Conservation (phyloP, 1,140 invertebrate species). For the Nomia melanderi region DNA sequence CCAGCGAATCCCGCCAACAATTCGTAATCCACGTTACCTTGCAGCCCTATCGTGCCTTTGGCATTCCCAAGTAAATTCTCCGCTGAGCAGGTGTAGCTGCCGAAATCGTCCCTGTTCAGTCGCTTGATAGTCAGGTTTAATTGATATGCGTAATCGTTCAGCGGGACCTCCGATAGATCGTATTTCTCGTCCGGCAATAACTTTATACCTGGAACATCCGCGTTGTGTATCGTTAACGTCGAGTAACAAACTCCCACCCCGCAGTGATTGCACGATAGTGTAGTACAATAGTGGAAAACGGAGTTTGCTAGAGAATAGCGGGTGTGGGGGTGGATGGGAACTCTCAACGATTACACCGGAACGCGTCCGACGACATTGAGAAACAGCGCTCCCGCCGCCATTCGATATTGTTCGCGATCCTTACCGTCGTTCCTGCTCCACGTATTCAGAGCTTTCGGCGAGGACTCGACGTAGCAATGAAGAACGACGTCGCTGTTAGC, state of each 20-base stretch:
- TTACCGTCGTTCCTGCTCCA: conserved; percentile 91
- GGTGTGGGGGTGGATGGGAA: not conserved
- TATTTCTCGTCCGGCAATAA: conserved; percentile 86
- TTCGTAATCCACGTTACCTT: no score
- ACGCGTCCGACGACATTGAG: not conserved
- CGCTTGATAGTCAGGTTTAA: conserved; percentile 90
- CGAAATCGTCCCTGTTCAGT: conserved; percentile 86
- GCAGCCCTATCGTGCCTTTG: conserved; percentile 86
- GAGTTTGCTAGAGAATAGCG: no score
- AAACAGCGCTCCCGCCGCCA: not conserved
- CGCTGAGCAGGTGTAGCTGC: conserved; percentile 87
- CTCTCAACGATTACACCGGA: not conserved
- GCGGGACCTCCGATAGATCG: conserved; percentile 83
- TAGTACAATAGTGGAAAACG: no score
- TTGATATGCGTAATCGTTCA: conserved; percentile 87
- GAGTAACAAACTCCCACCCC: no score
- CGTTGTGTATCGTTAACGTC: not conserved
- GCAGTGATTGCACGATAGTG: no score
- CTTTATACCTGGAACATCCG: conserved; percentile 82
- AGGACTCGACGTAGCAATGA: conserved; percentile 91
- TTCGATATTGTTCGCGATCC: conserved; percentile 21
- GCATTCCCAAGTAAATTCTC: conserved; percentile 88
- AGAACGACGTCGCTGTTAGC: conserved; percentile 89
- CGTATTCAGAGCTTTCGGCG: conserved; percentile 90
- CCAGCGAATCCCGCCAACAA: no score